Base-by-base conservation (phyloP, 2,888 invertebrate genomes). In the Elysia crispata region DNA sequence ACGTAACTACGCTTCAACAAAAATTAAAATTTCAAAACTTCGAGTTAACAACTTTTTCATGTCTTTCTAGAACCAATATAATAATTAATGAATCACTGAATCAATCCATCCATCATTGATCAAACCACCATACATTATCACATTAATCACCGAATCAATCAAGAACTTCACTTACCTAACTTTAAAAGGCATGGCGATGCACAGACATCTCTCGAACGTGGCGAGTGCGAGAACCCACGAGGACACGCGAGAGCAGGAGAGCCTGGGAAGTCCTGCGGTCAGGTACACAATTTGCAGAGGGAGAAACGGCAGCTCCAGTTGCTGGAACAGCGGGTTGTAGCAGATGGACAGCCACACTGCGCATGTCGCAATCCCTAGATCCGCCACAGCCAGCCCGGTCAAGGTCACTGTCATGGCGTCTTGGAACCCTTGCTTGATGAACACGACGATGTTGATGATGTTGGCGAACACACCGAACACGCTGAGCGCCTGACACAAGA, bases 181-280 rank as follows among this genome's bases (percentile, higher is more conserved):
- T 33, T 20, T 69, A n/a, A 77, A 33, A 1, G 69, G 77, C 1
- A 67, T 54, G 30, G 77, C 69, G 15, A 77, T 77, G 41, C 77
- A 77, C 57, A 77, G 60, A n/a, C 77, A 77, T 23, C 77, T 41
- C 41, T 77, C 77, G 25, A 69, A n/a, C 5, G 77, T 66, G 33
- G 66, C 57, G 20, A 69, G 25, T 18, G 77, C 77, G 20, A 64
- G 50, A 15, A 77, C 69, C 77, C 77, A 77, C 31, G 57, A 28
- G 8, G 77, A 64, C 6, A 77, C 57, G 1, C 77, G 67, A 15
- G 77, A 50, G 50, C 64, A 77, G 8, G 69, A 50, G 20, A 67
- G 30, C 30, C 66, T 50, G n/a, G 69, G 77, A 54, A 67, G 54
- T 1, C 66, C 77, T 0, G 66, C 77, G 1, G 77, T 77, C 15